Percentiles rank a stretch among this genome's conserved stretches.
These are phyloP conservation scores for Noctua pronuba DNA, from an alignment of 2,888 invertebrate species.

Conservation along the genomic window DNA sequence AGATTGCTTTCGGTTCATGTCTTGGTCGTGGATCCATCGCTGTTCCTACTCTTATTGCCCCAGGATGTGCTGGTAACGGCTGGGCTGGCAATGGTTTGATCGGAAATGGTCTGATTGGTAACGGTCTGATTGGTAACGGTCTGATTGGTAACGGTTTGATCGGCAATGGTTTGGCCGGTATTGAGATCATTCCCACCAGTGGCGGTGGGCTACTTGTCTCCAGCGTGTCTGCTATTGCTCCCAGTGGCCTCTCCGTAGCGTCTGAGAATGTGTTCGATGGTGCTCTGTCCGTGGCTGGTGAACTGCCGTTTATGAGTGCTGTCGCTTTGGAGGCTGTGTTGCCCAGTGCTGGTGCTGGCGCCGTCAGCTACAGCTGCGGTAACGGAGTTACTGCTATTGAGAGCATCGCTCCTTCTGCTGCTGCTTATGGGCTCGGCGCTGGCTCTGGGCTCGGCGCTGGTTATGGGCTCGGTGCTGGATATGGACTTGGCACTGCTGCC, in stretches of 20 bases:
- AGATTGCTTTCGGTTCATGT: not conserved
- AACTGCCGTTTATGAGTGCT: conserved; percentile 70
- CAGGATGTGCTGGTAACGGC: not conserved
- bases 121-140: not conserved
- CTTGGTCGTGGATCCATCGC: not conserved
- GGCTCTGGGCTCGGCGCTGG: not conserved
- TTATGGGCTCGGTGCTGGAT: not conserved
- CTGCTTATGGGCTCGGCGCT: not conserved
- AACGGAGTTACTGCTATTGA: not conserved
- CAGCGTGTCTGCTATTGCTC: conserved; percentile 8
- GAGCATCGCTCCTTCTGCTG: not conserved
- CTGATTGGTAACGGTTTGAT: conserved; percentile 4
- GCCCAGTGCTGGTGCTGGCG: not conserved
- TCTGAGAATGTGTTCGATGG: conserved; percentile 60
- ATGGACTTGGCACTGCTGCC: not conserved
- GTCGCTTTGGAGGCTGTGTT: not conserved
- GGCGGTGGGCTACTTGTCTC: conserved; percentile 20
- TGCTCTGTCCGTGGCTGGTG: conserved; percentile 71
- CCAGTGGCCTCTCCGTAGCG: conserved; percentile 14
- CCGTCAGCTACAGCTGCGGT: not conserved
- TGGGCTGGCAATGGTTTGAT: not conserved
- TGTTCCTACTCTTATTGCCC: not conserved
- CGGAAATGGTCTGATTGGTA: not conserved
- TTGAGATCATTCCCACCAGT: conserved; percentile 15
- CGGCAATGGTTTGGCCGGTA: not conserved